Evolutionary conservation across 2,888 invertebrate species (phyloP), one percentile per base, ranked within the genome.

Genomic region (Lasioglossum vierecki): DNA sequence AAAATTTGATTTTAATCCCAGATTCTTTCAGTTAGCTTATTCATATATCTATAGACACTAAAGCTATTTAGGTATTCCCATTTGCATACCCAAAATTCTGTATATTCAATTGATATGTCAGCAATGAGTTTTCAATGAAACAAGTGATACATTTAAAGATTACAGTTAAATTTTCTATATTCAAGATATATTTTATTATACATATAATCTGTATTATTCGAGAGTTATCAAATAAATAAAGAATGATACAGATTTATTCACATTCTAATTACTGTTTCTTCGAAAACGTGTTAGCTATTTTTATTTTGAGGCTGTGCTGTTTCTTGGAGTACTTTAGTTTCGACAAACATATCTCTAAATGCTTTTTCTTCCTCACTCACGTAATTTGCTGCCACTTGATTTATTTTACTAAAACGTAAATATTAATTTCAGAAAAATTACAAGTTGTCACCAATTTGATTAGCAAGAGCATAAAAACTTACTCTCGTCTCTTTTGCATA

Each of bases 311-410:
- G 2, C 0, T 66, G 5, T 11, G 11, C 26, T 0, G 2, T 26
- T 5, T 0, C 46, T 2, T 60, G 4, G 0, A 57, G 26, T 2
- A 26, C 18, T 13, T 15, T 2, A 26, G 22, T 74, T 13, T 57
- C 4, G 4, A 63, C 11, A 15, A 53, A 60, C 9, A 9, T 1
- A 1, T n/a, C 1, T 70, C 4, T 35, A 3, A 35, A 0, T 0
- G 39, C 0, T n/a, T 44, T 22, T 9, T 1, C 44, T 35, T 79
- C 72, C 0, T 57, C 30, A 0, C 5, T 0, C 0, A 13, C 0
- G 2, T 13, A 8, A 1, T 0, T 0, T 0, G 0, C 11, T 4
- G 4, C 0, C 0, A 0, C 0, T 30, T 66, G 9, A 4, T 0
- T 53, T 46, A 84, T 11, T 1, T 18, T 3, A 0, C 85, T 84